These are phyloP conservation scores for Pantelozetes paolii DNA, from an alignment of 2,888 invertebrate species.

Conservation along the genomic window DNA sequence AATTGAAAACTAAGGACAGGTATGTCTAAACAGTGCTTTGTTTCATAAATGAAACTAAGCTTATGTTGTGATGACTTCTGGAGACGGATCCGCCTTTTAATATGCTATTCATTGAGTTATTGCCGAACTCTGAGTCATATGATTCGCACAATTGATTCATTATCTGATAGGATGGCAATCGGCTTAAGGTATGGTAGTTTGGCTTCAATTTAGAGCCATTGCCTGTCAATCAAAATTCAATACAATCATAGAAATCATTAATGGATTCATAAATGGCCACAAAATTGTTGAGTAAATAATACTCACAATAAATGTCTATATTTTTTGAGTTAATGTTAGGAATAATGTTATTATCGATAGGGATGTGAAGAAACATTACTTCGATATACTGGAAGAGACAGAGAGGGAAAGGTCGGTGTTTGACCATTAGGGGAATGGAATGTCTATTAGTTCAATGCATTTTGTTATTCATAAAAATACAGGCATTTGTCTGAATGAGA, in stretches of 20 bases:
- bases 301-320: slow-evolving; percentile 18
- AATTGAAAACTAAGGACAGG: neutral
- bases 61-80: slow-evolving; percentile 30
- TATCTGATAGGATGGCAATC: slow-evolving; percentile 34
- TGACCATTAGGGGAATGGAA: neutral
- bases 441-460: neutral
- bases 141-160: slow-evolving; percentile 35
- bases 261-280: neutral
- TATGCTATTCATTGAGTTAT: slow-evolving; percentile 16
- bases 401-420: slow-evolving; percentile 38
- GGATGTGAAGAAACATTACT: slow-evolving; percentile 29
- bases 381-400: slow-evolving; percentile 46
- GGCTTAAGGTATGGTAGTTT: slow-evolving; percentile 29
- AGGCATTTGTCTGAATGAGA: slow-evolving; percentile 10
- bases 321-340: slow-evolving; percentile 1
- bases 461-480: neutral
- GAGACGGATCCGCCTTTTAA: slow-evolving; percentile 19
- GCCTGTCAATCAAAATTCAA: slow-evolving; percentile 16
- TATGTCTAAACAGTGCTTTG: slow-evolving; percentile 26
- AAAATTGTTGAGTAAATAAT: neutral
- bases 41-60: slow-evolving; percentile 32
- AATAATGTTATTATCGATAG: slow-evolving; percentile 26
- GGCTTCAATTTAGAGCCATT: slow-evolving; percentile 30
- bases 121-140: slow-evolving; percentile 20
- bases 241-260: too few species aligned